These are phyloP conservation scores for Gerris buenoi DNA, from an alignment of 1,140 invertebrate species.

Conservation along the genomic window DNA sequence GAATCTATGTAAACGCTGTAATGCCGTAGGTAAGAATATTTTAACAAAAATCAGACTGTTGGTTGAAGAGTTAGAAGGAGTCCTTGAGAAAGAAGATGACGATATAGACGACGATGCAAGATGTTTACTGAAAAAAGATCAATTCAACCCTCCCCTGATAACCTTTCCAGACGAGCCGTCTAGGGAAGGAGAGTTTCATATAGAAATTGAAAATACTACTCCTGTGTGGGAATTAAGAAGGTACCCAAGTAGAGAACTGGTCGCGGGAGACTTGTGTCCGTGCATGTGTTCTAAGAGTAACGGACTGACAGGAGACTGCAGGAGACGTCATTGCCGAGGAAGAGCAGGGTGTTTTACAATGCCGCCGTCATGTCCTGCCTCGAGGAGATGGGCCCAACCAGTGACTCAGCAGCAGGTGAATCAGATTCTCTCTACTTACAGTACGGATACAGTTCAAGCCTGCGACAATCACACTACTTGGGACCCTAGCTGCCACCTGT, in stretches of 20 bases:
- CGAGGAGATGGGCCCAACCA: background rate
- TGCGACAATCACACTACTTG: background rate
- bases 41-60: background rate
- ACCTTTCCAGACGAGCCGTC: background rate
- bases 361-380: background rate
- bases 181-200: background rate
- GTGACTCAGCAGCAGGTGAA: background rate
- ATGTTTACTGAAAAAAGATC: background rate
- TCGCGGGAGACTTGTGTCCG: background rate
- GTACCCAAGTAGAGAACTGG: background rate
- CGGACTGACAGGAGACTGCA: background rate
- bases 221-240: background rate
- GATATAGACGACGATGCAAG: background rate
- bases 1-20: background rate
- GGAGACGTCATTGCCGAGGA: background rate
- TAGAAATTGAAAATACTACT: background rate
- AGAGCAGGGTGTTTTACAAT: background rate
- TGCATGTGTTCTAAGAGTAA: background rate
- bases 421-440: background rate
- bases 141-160: background rate
- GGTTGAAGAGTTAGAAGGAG: background rate
- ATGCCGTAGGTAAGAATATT: background rate
- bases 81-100: background rate
- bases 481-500: background rate
- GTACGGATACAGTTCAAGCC: background rate